These are phyloP conservation scores for Oreochromis spilurus DNA, from an alignment of 2,113 vertebrate genomes.

Conservation along the genomic window DNA sequence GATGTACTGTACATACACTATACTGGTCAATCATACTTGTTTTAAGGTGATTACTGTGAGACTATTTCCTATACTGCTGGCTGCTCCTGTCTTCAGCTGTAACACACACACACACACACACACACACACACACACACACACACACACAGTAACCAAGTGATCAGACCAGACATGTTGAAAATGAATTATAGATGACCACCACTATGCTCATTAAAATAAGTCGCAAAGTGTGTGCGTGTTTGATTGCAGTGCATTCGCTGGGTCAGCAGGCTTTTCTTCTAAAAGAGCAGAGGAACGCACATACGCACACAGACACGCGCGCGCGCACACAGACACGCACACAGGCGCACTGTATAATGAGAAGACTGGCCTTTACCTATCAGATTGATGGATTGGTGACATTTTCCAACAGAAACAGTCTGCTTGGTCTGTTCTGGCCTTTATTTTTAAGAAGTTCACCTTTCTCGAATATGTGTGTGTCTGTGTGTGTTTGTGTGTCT, in stretches of 20 bases:
- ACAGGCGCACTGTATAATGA: slow-evolving; percentile 26
- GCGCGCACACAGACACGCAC: not conserved
- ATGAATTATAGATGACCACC: slow-evolving; percentile 54
- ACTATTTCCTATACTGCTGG: not conserved
- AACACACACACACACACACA: not conserved
- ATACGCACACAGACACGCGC: not conserved
- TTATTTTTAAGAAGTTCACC: slow-evolving; percentile 17
- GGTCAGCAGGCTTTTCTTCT: slow-evolving; percentile 24
- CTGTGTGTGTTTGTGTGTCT: not conserved
- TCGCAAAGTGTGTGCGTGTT: not conserved
- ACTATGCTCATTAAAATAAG: slow-evolving; percentile 50
- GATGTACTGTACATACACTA: not conserved
- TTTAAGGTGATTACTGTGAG: not conserved
- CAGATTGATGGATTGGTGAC: slow-evolving; percentile 59
- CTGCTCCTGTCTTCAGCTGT: not conserved
- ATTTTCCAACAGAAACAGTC: slow-evolving; percentile 48
- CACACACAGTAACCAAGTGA: not conserved
- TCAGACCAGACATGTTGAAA: slow-evolving; percentile 19
- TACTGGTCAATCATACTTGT: too few species aligned
- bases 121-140: not conserved
- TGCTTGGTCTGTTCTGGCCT: slow-evolving; percentile 3
- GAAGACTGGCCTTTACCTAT: slow-evolving; percentile 53
- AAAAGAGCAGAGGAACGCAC: not conserved
- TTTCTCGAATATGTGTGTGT: not conserved
- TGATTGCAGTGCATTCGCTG: not conserved